Base-by-base conservation (phyloP, 1,140 invertebrate genomes). In the Drosophila varians region DNA sequence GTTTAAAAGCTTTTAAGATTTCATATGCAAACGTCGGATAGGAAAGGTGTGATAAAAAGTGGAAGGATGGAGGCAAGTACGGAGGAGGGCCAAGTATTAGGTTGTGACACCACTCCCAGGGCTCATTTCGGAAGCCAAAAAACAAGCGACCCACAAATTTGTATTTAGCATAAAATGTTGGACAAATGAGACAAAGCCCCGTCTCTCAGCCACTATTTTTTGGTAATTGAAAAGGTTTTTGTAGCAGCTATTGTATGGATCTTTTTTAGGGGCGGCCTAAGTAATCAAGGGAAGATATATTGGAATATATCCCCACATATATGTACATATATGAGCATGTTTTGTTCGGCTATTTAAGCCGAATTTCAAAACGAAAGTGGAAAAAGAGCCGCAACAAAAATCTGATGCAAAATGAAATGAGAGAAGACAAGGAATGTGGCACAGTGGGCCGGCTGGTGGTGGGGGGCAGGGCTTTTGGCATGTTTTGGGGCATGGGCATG, bases 141-240 rank as follows among this genome's bases (percentile, higher is more conserved):
- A 8, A 45, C 43, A 12, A 31, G 28, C 62, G 66, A 69, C 68
- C 64, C 66, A 72, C 68, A 72, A 72, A 72, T 28, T 1, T 52
- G 26, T 65, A 66, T 65, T 66, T 65, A 26, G 62, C 62, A 53
- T 65, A 65, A 43, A 53, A 53, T 34, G 18, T 47, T 31, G 36
- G 38, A 11, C 23, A 62, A 62, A 42, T 31, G 14, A 48, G 56
- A 60, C 56, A 60, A 60, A 52, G 47, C 61, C 21, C 70, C 65
- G 60, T 43, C 36, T 65, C 48, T 45, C 40, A 46, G 36, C 64
- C 70, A 76, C 74, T 51, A 72, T 62, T 78, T 83, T 79, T 84
- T 82, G 18, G 80, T 84, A 84, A 86, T 86, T 86, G 80, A 80
- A 86, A 86, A 77, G 76, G 66, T 70, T 73, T 77, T 73, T 64